Base-by-base conservation (phyloP, 2,797 vertebrate species). In the Apodemus agrarius region DNA sequence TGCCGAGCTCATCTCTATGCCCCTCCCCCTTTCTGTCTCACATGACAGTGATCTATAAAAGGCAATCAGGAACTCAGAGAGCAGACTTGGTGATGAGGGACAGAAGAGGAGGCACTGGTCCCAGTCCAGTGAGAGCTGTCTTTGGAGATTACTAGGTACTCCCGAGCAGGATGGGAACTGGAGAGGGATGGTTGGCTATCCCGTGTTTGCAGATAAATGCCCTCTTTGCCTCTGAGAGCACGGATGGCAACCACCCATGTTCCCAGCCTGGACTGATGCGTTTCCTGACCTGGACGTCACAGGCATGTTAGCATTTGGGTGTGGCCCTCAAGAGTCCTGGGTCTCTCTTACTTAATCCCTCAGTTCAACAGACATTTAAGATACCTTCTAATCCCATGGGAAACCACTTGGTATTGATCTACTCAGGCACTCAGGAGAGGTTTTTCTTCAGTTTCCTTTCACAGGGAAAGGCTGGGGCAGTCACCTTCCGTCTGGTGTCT, bases 1-100 rank as follows among this genome's bases (percentile, higher is more conserved):
- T 34, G 21, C 12, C 26, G 21, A 26, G 13, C 24, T 72, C 6
- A 7, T 69, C 63, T 34, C 63, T n/a, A 4, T 17, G 17, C 26
- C 3, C n/a, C 8, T 22, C 10, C 16, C 24, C 16, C 5, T 19
- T 31, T 61, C 72, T 59, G 17, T 43, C 54, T 46, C 80, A 49
- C 1, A 1, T 4, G 13, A 21, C 37, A n/a, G 46, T 22, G 17
- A 75, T 40, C 43, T 3, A 6, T 0, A 13, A 21, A 1, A 4
- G 0, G 5, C 11, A 3, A 5, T 0, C 4, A 31, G 75, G 29
- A 10, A 22, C 17, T 17, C 3, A 21, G 21, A 26, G 54, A 43
- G 40, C 59, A 91, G 59, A 34, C 0, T n/a, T 1, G 0, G 0
- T 11, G 1, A 26, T 21, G 0, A 4, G 34, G 40, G 8, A 3